Evolutionary conservation across 2,113 vertebrate genomes (phyloP).

Genomic region (Laterallus jamaicensis): DNA sequence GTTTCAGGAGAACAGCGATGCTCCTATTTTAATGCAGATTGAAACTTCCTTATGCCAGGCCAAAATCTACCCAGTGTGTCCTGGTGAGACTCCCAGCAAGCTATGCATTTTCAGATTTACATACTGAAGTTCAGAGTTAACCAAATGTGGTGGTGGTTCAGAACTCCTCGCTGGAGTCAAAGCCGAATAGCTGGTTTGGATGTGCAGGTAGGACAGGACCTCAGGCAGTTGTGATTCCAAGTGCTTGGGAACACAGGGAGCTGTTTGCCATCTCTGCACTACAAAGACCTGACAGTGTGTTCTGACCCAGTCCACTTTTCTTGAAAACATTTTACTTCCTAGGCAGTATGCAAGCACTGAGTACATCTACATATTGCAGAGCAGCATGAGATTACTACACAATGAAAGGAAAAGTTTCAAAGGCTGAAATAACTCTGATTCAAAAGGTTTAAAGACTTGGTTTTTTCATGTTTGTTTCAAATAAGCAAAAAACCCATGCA

Average conservation of each 20-base stretch:
- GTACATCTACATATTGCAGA: neutral
- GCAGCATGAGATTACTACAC: neutral
- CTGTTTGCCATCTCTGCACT: neutral
- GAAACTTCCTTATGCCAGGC: neutral
- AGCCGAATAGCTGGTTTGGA: neutral
- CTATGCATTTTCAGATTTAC: neutral
- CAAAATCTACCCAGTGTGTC: neutral
- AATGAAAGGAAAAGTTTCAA: neutral
- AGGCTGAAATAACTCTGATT: neutral
- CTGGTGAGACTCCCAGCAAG: neutral
- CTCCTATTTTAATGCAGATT: neutral
- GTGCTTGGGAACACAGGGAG: neutral
- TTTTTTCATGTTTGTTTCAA: neutral
- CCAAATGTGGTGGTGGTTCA: neutral
- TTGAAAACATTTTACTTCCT: neutral
- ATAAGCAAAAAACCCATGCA: neutral
- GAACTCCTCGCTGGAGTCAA: neutral
- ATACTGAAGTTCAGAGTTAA: slow-evolving; percentile 1
- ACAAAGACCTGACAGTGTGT: neutral
- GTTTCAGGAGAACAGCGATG: neutral
- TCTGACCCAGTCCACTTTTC: neutral
- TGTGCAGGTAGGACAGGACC: rapidly evolving
- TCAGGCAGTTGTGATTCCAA: neutral
- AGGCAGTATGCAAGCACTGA: neutral
- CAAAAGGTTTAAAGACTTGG: neutral